These are phyloP conservation scores for Dryobotodes eremita DNA, from an alignment of 2,888 invertebrate species.

Conservation along the genomic window DNA sequence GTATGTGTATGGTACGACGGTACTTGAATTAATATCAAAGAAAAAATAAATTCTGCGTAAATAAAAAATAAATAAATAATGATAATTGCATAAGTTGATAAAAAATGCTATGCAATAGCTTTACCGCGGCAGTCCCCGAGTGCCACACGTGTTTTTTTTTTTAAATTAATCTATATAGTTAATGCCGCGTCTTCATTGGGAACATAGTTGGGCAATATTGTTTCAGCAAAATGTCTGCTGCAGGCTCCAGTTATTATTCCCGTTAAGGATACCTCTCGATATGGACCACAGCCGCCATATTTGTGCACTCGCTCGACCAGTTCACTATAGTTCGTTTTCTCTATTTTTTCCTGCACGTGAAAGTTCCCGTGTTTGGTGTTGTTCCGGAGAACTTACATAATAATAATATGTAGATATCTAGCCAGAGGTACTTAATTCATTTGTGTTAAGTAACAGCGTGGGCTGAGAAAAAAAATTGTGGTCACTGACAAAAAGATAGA, in stretches of 20 bases:
- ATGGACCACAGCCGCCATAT: slow-evolving; percentile 34
- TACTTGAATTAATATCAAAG: too few species aligned
- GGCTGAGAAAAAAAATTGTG: neutral
- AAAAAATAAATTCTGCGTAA: too few species aligned
- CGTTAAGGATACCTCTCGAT: slow-evolving; percentile 44
- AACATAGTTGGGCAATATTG: neutral
- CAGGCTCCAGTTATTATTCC: slow-evolving; percentile 44
- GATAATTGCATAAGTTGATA: too few species aligned
- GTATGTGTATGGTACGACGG: too few species aligned
- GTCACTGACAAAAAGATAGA: neutral
- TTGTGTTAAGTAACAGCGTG: neutral
- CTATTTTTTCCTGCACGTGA: slow-evolving; percentile 27
- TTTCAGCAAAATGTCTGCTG: slow-evolving; percentile 2
- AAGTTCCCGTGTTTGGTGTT: slow-evolving; percentile 25
- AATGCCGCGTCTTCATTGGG: neutral
- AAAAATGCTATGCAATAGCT: too few species aligned
- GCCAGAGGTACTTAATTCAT: neutral
- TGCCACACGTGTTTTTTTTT: too few species aligned
- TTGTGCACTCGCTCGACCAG: slow-evolving; percentile 27
- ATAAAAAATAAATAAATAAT: too few species aligned
- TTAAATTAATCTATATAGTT: neutral
- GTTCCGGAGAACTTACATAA: neutral
- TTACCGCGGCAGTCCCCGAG: too few species aligned
- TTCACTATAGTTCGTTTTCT: slow-evolving; percentile 33
- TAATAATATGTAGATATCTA: neutral